Evolutionary conservation across 2,888 invertebrate genomes (phyloP).

Genomic region (Cyaniris semiargus): DNA sequence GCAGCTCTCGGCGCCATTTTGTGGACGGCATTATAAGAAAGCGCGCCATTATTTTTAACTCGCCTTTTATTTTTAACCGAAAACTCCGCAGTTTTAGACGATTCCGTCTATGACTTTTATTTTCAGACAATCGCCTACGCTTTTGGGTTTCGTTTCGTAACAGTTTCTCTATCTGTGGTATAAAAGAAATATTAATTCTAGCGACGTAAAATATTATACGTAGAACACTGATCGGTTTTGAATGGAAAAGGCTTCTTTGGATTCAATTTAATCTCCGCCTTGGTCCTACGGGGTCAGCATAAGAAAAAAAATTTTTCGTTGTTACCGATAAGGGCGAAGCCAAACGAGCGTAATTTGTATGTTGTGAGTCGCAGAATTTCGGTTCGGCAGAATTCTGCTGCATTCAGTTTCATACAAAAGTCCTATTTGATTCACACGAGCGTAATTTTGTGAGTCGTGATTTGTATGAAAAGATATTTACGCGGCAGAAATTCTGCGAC

Average conservation of each 20-base stretch:
- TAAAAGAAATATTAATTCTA: background rate
- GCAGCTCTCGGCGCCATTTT: conserved; percentile 32
- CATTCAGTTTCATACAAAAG: too few relatives aligned
- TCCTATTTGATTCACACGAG: too few relatives aligned
- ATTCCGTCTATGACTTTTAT: conserved; percentile 21
- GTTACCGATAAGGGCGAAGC: too few relatives aligned
- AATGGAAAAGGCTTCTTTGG: background rate
- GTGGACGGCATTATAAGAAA: conserved; percentile 35
- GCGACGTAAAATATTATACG: background rate
- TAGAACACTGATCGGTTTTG: background rate
- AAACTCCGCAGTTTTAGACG: conserved; percentile 37
- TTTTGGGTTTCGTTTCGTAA: background rate
- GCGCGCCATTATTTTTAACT: conserved; percentile 38
- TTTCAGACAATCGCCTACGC: background rate
- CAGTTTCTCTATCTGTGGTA: background rate
- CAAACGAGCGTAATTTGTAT: too few relatives aligned
- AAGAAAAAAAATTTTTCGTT: background rate
- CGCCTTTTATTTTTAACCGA: conserved; percentile 37
- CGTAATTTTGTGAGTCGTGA: too few relatives aligned
- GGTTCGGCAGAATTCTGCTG: too few relatives aligned
- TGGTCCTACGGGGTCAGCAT: background rate
- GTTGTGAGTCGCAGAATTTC: too few relatives aligned
- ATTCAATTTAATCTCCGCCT: background rate
- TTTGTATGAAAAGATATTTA: too few relatives aligned
- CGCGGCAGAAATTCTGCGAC: too few relatives aligned